Conservation (phyloP, 2,113 vertebrate genomes). For the Calypte anna region DNA sequence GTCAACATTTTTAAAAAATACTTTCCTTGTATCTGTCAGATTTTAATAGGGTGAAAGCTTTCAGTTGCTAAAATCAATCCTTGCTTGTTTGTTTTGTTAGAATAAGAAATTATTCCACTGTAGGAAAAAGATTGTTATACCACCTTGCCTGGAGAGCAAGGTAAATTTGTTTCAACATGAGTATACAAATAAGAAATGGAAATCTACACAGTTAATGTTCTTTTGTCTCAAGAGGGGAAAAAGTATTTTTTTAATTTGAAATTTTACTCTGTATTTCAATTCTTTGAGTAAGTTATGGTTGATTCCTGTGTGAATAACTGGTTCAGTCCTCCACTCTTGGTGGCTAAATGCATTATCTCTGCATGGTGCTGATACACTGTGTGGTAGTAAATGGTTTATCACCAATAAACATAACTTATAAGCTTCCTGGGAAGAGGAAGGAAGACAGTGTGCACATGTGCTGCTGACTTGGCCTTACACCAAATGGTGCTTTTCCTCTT, state of each 20-base stretch:
- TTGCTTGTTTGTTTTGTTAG: neutral
- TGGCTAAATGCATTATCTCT: neutral
- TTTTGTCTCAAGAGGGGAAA: neutral
- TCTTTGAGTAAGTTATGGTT: neutral
- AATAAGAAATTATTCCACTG: neutral
- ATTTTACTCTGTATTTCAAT: neutral
- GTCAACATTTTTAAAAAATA: neutral
- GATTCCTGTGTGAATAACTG: neutral
- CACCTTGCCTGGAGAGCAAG: neutral
- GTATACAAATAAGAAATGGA: neutral
- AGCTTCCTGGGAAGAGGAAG: neutral
- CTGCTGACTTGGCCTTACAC: neutral
- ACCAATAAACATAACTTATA: neutral
- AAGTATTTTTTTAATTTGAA: neutral
- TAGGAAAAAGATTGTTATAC: neutral
- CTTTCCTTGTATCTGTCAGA: neutral
- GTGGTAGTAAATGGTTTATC: neutral
- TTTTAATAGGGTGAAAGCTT: neutral
- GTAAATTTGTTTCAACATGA: neutral
- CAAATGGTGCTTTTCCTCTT: fast-evolving
- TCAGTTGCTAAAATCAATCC: neutral
- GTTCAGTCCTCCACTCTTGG: neutral
- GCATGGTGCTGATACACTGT: neutral
- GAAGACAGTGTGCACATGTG: fast-evolving
- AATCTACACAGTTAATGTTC: neutral